Evolutionary conservation across 2,888 invertebrate species (phyloP), one percentile per base, ranked within the genome.

Genomic region (Parthenolecanium corni): DNA sequence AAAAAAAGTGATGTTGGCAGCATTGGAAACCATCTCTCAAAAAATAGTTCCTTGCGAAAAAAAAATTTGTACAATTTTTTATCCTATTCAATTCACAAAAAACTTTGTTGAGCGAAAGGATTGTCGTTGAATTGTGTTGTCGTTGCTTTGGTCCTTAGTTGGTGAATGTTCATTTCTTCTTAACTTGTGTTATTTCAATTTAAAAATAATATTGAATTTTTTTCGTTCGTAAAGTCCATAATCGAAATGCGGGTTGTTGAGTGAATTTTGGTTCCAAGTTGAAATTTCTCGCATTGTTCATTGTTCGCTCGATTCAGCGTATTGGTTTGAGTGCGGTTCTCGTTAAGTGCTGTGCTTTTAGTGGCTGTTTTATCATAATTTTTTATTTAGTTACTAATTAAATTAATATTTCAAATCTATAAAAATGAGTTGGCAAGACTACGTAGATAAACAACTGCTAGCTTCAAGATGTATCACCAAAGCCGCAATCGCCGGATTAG

Each of bases 381-480:
- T 24, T 5, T 46, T 21, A 20, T 58, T 21, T 58, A 49, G 21
- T 49, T 49, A 49, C 5, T 49, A n/a, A 21, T 49, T 21, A 49
- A 44, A 44, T 44, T 44, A 38, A 57, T 64, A 23, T 61, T 36
- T 14, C 49, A 38, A 62, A 52, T 63, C 31, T 25, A 25, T 52
- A n/a, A 52, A 62, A 53, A 63, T 63, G 63, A 63, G 63, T 86
- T 92, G 92, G 92, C 91, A 92, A 86, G 91, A 91, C 86, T 92
- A 92, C 82, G 89, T 92, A 79, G 91, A 91, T 82, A 91, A 90
- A 83, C 92, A 92, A 82, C 85, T 92, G 80, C 82, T 92, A 80
- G 90, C 90, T 76, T 90, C 91, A 77, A 85, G 86, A 78, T 91
- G 90, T 85, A 90, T 92, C 74, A 86, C 86, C 78, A 89, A 89